These are phyloP conservation scores for Lutraria rhynchaena DNA, from an alignment of 1,140 invertebrate species.

Conservation along the genomic window DNA sequence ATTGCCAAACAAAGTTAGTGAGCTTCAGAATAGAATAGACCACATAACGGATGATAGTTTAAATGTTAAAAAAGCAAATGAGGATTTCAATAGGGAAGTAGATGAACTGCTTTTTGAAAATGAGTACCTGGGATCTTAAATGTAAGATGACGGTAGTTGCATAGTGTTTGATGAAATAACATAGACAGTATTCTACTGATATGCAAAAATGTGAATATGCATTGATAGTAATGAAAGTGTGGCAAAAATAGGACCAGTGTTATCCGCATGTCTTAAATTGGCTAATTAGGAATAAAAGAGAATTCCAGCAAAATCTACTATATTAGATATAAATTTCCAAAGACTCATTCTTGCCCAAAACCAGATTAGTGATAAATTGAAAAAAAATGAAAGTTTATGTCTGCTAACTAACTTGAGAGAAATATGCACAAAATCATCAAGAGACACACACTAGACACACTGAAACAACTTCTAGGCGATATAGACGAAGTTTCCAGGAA, in stretches of 20 bases:
- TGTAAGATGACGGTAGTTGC: not conserved
- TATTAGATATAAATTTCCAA: slow-evolving; percentile 34
- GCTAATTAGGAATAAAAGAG: slow-evolving; percentile 15
- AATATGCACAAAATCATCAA: too few relatives aligned
- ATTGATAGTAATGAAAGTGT: not conserved
- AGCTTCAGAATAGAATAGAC: slow-evolving; percentile 8
- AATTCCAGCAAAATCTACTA: slow-evolving; percentile 32
- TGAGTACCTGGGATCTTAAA: not conserved
- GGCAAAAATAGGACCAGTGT: too few relatives aligned
- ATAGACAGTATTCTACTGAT: not conserved
- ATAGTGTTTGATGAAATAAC: too few relatives aligned
- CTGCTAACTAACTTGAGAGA: too few relatives aligned
- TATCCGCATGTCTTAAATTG: too few relatives aligned
- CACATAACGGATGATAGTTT: slow-evolving; percentile 1
- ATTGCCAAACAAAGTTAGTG: not conserved
- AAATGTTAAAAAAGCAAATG: slow-evolving; percentile 8
- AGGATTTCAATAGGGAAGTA: not conserved
- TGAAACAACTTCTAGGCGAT: slow-evolving; percentile 40
- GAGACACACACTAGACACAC: too few relatives aligned
- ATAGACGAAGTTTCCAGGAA: slow-evolving; percentile 37
- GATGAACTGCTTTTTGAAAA: slow-evolving; percentile 4
- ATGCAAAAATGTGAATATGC: too few relatives aligned
- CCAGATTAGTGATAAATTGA: slow-evolving; percentile 43
- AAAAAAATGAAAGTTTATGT: too few relatives aligned
- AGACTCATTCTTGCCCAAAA: slow-evolving; percentile 16